Base-by-base conservation (phyloP, 2,797 vertebrate species). In the Silurus aristotelis region DNA sequence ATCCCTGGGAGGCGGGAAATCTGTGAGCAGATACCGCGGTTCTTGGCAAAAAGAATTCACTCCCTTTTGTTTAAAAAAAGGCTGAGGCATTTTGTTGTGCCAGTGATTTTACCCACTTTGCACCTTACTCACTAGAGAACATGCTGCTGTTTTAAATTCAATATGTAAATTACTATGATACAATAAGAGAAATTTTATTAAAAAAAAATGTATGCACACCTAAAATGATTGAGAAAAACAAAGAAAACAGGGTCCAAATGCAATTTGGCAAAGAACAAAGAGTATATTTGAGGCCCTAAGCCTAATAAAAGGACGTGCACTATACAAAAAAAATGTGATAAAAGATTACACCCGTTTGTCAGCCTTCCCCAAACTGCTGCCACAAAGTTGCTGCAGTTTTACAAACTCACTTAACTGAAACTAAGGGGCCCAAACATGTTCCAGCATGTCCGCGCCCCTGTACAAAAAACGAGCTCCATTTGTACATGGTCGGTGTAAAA, bases 21-120 rank as follows among this genome's bases (percentile, higher is more conserved):
- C 70, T 85, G 66, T 70, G 60, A 82, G 82, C 83, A 84, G 79
- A 79, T 89, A 77, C 82, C 87, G 89, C 83, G 85, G 90, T 75
- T 87, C 73, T 66, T 83, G 83, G 68, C 75, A 83, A 78, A 80
- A 52, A n/a, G 7, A 64, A 79, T 61, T 73, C 60, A 64, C 25
- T 64, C 70, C 83, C 82, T 61, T 75, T 80, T 58, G 48, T 52
- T 52, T 52, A 52, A 52, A 61, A 22, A 56, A 67, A 82, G 25
- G 20, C 64, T 17, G 43, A 60, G 17, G 60, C 58, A 22, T 70
- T 55, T 31, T 82, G 20, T 67, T 22, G 58, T 61, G 70, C 15
- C 56, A 60, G 31, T 72, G 85, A 83, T 77, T 70, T 67, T 66
- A 84, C 56, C 63, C 63, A 25, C 31, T 60, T 67, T 81, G 71